These are phyloP conservation scores for Neodon shergylaensis DNA, from an alignment of 2,113 vertebrate species.

Conservation along the genomic window DNA sequence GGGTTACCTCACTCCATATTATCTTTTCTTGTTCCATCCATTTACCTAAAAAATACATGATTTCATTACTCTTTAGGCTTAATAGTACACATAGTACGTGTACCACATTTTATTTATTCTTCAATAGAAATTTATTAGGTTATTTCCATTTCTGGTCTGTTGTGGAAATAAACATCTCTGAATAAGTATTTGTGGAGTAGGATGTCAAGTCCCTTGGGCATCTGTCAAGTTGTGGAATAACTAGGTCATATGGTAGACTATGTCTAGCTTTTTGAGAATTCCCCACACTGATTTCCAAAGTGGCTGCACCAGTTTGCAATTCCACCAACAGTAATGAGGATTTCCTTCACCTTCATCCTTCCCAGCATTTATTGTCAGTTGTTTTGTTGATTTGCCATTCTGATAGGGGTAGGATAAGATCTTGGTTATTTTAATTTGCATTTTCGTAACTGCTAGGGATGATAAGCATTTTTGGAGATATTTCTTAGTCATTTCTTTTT, in stretches of 20 bases:
- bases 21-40: background rate
- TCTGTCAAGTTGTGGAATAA: background rate
- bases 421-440: background rate
- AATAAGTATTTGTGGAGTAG: background rate
- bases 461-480: background rate
- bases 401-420: background rate
- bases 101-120: background rate
- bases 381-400: background rate
- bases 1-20: background rate
- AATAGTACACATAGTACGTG: background rate
- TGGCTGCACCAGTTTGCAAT: background rate
- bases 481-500: background rate
- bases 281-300: background rate
- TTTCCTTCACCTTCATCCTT: background rate
- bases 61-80: background rate
- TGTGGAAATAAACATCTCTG: background rate
- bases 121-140: background rate
- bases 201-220: background rate
- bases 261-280: background rate
- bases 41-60: background rate
- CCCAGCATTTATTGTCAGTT: background rate
- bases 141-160: background rate
- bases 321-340: background rate
- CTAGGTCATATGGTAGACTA: background rate
- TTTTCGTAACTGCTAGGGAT: background rate